phyloP scores from a whole-genome alignment of 2,797 vertebrate genomes.

The Furcifer pardalis region DNA sequence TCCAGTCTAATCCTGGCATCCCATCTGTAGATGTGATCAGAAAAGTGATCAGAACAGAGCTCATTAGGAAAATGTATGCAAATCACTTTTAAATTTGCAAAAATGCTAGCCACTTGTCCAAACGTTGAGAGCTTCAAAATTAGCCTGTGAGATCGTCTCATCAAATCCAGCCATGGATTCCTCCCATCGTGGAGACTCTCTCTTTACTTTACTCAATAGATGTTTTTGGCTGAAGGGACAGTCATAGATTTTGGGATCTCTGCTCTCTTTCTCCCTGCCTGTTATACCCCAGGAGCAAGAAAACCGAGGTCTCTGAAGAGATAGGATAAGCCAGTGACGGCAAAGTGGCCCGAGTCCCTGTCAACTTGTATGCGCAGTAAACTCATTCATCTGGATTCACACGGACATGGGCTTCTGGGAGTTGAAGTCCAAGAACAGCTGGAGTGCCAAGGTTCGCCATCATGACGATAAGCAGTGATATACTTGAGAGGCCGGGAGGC shows the following conservation, averaged over 20 bases:
- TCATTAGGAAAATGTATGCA: neutral
- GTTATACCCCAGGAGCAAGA: neutral
- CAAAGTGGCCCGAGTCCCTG: too few relatives aligned
- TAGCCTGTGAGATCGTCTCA: too few relatives aligned
- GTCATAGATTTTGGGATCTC: neutral
- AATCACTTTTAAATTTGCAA: neutral
- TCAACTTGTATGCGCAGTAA: too few relatives aligned
- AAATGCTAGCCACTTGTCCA: neutral
- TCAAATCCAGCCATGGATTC: neutral
- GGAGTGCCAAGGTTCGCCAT: too few relatives aligned
- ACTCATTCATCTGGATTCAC: too few relatives aligned
- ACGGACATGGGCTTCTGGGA: too few relatives aligned
- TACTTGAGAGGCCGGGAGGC: neutral
- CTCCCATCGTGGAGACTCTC: neutral
- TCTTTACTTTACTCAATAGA: neutral
- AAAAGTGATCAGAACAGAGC: neutral
- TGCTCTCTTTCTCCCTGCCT: neutral
- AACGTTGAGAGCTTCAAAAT: neutral
- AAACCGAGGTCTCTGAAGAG: neutral
- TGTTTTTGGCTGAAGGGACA: neutral
- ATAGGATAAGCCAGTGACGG: neutral
- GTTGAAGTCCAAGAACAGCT: too few relatives aligned
- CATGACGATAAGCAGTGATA: neutral
- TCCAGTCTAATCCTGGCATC: too few relatives aligned
- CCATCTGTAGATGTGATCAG: too few relatives aligned